Evolutionary conservation across 2,888 invertebrate genomes (phyloP).

Genomic region (Eulithis prunata): DNA sequence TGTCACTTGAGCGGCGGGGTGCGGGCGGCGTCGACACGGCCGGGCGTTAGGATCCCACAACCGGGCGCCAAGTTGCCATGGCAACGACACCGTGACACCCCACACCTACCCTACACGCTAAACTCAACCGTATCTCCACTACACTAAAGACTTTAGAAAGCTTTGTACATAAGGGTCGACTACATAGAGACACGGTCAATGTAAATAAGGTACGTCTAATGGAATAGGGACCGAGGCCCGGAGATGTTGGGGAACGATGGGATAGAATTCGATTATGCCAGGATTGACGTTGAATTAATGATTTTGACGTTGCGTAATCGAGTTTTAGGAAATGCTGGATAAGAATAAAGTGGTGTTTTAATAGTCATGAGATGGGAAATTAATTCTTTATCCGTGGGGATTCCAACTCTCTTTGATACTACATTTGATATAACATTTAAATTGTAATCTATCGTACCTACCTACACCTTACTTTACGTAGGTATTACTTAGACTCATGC

Average conservation of each 20-base stretch:
- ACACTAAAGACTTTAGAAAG: slow-evolving; percentile 50
- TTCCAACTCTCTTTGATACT: not conserved
- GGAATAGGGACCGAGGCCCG: slow-evolving; percentile 82
- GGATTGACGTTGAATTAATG: slow-evolving; percentile 49
- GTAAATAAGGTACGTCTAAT: slow-evolving; percentile 83
- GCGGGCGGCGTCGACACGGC: slow-evolving; percentile 82
- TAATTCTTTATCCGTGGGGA: slow-evolving; percentile 6
- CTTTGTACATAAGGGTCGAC: slow-evolving; percentile 72
- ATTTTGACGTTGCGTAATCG: slow-evolving; percentile 39
- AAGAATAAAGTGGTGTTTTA: slow-evolving; percentile 23
- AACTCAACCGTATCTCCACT: slow-evolving; percentile 62
- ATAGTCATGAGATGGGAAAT: slow-evolving; percentile 18
- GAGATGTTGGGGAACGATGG: slow-evolving; percentile 80
- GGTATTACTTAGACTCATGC: too few relatives aligned
- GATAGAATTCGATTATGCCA: slow-evolving; percentile 76
- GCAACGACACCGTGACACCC: slow-evolving; percentile 81
- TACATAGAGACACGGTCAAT: slow-evolving; percentile 83
- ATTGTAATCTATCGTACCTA: too few relatives aligned
- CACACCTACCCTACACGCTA: slow-evolving; percentile 52
- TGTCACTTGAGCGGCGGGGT: slow-evolving; percentile 82
- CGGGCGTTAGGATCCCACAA: slow-evolving; percentile 86
- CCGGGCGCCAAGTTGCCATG: slow-evolving; percentile 85
- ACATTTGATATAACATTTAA: too few relatives aligned
- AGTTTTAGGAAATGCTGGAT: slow-evolving; percentile 28
- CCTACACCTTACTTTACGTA: too few relatives aligned